Base-by-base conservation (phyloP, 2,888 invertebrate genomes). In the Nymphalis urticae region DNA sequence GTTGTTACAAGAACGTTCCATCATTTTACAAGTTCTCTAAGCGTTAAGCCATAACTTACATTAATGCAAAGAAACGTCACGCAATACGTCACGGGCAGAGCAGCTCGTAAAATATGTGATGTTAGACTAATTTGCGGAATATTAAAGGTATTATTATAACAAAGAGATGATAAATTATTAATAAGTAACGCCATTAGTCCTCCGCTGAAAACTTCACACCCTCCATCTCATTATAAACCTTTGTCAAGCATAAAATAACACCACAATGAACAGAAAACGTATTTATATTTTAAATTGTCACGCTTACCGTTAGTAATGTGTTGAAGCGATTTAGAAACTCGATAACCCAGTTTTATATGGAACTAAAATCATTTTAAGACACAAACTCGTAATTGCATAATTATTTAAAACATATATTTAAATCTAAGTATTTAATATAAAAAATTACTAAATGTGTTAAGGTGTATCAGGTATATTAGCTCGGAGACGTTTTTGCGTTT, bases 171-270 rank as follows among this genome's bases (percentile, higher is more conserved):
- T 58, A 19, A 48, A 56, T 32, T 62, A 50, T 67, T 54, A 54
- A 56, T 42, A 56, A 48, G 42, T 48, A 50, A 66, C 53, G 48
- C 54, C 54, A 66, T 66, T 66, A 66, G 61, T 66, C 48, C 66
- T 60, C 47, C n/a, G 19, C 56, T 62, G 21, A 58, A 67, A 62
- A 62, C 56, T 62, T 62, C 56, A 47, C 62, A 48, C 62, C 56
- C 61, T 48, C 54, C n/a, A 48, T 24, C 62, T 56, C 67, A 62
- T 67, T 67, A 66, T 27, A 27, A 53, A 48, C 56, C 56, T 62
- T 62, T 67, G 62, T 67, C 66, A 24, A 47, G 17, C 48, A 48
- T 66, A 66, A 56, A 62, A 21, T 56, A 54, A 48, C 54, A 50
- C 36, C 19, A 48, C n/a, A 56, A 50, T 62, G 48, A 21, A 36